Percentiles rank a stretch among this genome's conserved stretches.
phyloP scores from a whole-genome alignment of 2,113 vertebrate genomes.

The Malurus alboscapulatus region DNA sequence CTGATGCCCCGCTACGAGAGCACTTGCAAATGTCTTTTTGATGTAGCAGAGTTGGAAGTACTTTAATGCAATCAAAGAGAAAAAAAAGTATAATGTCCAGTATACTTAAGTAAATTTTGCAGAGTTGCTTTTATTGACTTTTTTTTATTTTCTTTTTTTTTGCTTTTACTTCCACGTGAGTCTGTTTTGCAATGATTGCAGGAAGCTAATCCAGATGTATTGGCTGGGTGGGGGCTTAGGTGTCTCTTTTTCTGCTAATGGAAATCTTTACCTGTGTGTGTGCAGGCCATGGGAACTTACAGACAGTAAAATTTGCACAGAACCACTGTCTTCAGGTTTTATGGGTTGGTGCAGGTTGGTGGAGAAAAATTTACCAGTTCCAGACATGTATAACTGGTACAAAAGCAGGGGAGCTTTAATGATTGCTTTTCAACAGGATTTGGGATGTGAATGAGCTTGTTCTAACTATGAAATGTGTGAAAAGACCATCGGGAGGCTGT shows the following conservation, averaged over 20 bases:
- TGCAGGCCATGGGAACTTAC: background rate
- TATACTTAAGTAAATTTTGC: background rate
- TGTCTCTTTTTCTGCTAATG: background rate
- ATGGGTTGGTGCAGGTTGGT: background rate
- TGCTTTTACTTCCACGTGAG: background rate
- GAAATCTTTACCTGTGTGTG: background rate
- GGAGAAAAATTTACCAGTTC: background rate
- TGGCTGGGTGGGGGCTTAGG: background rate
- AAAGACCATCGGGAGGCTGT: background rate
- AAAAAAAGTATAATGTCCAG: background rate
- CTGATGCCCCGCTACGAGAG: background rate
- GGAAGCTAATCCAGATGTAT: background rate
- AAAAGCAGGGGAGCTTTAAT: background rate
- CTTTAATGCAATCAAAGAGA: background rate
- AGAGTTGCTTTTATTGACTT: background rate
- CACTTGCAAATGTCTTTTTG: background rate
- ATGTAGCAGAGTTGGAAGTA: background rate
- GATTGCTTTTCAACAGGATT: background rate
- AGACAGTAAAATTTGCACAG: background rate
- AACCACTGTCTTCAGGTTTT: background rate
- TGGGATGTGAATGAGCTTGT: background rate
- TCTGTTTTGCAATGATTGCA: background rate
- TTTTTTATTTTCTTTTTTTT: background rate
- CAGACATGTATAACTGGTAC: background rate
- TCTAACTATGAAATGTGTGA: background rate